phyloP scores from a whole-genome alignment of 2,797 vertebrate genomes.

The Pelochelys cantorii region DNA sequence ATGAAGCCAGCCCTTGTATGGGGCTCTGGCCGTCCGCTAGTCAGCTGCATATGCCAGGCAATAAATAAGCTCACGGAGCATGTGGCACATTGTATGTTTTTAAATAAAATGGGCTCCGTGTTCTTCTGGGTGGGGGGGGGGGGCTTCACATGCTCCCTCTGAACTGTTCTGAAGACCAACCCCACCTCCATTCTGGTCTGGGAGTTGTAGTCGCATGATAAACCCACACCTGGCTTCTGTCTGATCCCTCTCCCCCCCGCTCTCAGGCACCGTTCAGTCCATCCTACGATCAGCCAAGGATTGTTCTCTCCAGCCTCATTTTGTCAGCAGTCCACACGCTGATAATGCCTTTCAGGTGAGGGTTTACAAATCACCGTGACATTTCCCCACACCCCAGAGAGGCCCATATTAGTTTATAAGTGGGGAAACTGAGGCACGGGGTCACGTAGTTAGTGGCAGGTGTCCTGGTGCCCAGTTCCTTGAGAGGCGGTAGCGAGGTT shows the following conservation, averaged over 20 bases:
- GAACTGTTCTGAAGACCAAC: rapidly evolving
- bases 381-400: background rate
- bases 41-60: too few relatives aligned
- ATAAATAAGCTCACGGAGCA: background rate
- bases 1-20: rapidly evolving
- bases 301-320: background rate
- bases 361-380: background rate
- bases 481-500: too few relatives aligned
- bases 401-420: rapidly evolving
- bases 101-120: background rate
- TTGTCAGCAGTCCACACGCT: background rate
- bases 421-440: background rate
- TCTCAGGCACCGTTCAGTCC: too few relatives aligned
- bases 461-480: background rate
- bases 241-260: too few relatives aligned
- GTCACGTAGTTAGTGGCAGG: background rate
- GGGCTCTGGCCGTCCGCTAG: background rate
- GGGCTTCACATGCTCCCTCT: background rate
- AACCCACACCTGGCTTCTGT: too few relatives aligned
- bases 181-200: background rate
- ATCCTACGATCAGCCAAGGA: background rate
- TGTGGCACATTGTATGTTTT: rapidly evolving
- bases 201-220: background rate
- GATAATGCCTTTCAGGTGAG: background rate
- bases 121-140: background rate